Percentiles rank a stretch among this genome's conserved stretches.
phyloP scores from a whole-genome alignment of 2,113 vertebrate species.

The Glaucidium brasilianum region DNA sequence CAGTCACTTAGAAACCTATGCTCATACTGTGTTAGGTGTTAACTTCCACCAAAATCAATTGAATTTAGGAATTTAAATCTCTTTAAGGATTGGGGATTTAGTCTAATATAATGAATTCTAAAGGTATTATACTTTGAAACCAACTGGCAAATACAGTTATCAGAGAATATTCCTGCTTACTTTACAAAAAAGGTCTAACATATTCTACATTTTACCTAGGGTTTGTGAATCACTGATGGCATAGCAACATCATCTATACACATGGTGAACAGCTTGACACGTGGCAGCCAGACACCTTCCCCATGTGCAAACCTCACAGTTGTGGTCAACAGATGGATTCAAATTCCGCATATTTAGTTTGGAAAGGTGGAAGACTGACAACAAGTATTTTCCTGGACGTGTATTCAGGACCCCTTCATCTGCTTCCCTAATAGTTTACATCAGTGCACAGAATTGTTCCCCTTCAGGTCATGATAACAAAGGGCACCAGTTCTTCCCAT shows the following conservation, averaged over 20 bases:
- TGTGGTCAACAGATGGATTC: neutral
- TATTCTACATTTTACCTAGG: neutral
- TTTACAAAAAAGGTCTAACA: neutral
- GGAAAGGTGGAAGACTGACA: neutral
- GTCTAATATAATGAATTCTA: neutral
- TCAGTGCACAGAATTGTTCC: neutral
- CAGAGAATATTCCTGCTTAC: neutral
- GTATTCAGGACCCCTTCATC: neutral
- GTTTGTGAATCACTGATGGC: neutral
- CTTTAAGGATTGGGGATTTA: neutral
- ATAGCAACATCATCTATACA: neutral
- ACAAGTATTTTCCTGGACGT: neutral
- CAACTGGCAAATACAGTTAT: neutral
- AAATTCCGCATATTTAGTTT: neutral
- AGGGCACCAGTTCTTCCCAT: neutral
- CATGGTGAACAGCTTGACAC: neutral
- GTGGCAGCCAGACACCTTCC: neutral
- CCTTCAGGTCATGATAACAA: rapidly evolving
- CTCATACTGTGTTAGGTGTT: neutral
- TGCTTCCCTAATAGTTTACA: neutral
- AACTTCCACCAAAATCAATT: neutral
- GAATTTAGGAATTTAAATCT: constrained; percentile 7
- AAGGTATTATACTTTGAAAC: neutral
- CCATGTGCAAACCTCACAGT: neutral
- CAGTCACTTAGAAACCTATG: neutral